These are phyloP conservation scores for Sturnus vulgaris DNA, from an alignment of 2,113 vertebrate species.

Conservation along the genomic window DNA sequence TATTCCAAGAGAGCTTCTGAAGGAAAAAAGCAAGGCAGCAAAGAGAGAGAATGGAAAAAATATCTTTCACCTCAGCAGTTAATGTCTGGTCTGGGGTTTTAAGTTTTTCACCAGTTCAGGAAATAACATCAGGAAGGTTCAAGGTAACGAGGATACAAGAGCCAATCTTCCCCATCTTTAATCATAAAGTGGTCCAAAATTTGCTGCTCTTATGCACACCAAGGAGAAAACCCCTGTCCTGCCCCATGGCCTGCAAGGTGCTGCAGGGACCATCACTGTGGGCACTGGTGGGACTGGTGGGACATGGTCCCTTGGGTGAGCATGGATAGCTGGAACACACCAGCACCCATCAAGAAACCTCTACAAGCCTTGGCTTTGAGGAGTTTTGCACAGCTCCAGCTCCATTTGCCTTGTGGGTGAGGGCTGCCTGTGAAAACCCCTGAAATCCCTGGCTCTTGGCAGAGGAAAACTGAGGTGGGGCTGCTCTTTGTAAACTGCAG, in stretches of 20 bases:
- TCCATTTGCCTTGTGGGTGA: background rate
- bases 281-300: background rate
- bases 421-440: background rate
- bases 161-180: background rate
- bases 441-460: background rate
- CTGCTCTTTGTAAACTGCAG: background rate
- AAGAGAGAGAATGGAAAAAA: background rate
- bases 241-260: background rate
- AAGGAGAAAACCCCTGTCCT: background rate
- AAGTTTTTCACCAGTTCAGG: background rate
- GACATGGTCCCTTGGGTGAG: background rate
- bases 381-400: background rate
- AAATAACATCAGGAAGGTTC: background rate
- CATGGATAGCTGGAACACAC: background rate
- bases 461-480: background rate
- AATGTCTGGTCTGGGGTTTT: background rate
- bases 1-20: background rate
- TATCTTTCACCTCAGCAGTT: background rate
- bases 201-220: accelerated
- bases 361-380: background rate
- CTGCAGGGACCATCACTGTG: too few species aligned
- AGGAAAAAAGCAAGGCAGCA: background rate
- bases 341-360: background rate
- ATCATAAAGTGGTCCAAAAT: background rate
- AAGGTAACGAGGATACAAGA: background rate